Evolutionary conservation across 2,888 invertebrate species (phyloP).

Genomic region (Lasioglossum lativentre): DNA sequence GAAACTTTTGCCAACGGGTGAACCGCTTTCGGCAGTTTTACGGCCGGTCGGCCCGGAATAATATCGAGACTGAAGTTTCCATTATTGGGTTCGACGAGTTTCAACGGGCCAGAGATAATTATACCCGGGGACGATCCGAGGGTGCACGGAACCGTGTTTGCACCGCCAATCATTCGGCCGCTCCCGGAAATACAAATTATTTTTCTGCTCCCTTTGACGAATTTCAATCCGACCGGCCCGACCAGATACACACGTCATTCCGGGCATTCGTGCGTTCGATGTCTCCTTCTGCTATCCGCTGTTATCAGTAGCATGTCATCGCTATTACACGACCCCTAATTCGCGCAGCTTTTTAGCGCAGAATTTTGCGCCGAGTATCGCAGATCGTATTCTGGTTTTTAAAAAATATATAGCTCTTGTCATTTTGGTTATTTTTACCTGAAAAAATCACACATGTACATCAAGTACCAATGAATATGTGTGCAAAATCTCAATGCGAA

Average conservation of each 20-base stretch:
- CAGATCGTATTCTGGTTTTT: not conserved
- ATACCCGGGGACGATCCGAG: constrained; percentile 6
- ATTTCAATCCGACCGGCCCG: not conserved
- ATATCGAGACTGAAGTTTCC: constrained; percentile 34
- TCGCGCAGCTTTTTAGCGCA: not conserved
- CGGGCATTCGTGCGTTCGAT: not conserved
- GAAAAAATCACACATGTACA: fast-evolving
- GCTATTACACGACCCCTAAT: not conserved
- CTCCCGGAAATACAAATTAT: constrained; percentile 4
- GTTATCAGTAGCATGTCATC: not conserved
- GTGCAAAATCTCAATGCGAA: not conserved
- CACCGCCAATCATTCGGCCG: not conserved
- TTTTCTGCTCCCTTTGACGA: not conserved
- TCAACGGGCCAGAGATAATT: constrained; percentile 29
- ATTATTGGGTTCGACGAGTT: constrained; percentile 34
- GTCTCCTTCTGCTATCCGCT: not conserved
- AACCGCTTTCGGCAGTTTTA: constrained; percentile 45
- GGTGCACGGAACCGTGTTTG: not conserved
- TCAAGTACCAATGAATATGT: not conserved
- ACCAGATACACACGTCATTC: not conserved
- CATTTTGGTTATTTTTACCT: not conserved
- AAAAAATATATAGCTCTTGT: too few relatives aligned
- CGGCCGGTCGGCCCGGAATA: constrained; percentile 9
- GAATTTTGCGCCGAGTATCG: not conserved
- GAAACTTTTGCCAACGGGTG: constrained; percentile 17